Evolutionary conservation across 2,888 invertebrate genomes (phyloP), one percentile per base, ranked within the genome.

Genomic region (Halocaridina rubra): DNA sequence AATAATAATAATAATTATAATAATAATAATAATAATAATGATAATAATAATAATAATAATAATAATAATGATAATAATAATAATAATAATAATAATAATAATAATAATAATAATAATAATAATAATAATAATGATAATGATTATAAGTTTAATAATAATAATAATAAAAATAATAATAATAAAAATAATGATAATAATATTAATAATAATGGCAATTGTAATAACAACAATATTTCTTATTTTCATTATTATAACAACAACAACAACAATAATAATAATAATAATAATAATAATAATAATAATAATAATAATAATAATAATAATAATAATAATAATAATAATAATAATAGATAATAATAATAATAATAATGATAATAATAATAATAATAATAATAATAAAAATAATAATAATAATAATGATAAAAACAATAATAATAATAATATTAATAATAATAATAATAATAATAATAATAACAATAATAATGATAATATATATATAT

Each of bases 51-150:
- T 7, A 46, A 19, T 39, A 46, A 7, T 39, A 46, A 22, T 8
- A 22, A 46, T 19, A 46, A 3, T 7, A 22, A 46, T 2, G 29
- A 46, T 19, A 74, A 74, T 30, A 33, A 72, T 32, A 33, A 32
- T 8, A 72, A 33, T n/a, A 33, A 39, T 13, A 72, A 72, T n/a
- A 7, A 39, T 33, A 16, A 22, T 22, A 69, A 29, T 69, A 29
- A 29, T 27, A 27, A 27, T 22, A 69, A 69, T 69, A 69, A 13
- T 27, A 69, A 16, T 27, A 22, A 61, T 19, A 61, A 61, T 16
- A 61, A 61, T 61, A 61, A 61, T 61, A 61, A 61, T 61, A 69
- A 69, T 69, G 29, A 69, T 2, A 69, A 69, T 69, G 29, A 69
- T 69, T 27, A 69, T 69, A 69, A 69, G 22, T 27, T 27, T 69